A percentile compares a stretch with the other conserved stretches of the same genome.
Evolutionary conservation across 2,113 vertebrate species (phyloP).

Genomic region (Dryoscopus gambensis): DNA sequence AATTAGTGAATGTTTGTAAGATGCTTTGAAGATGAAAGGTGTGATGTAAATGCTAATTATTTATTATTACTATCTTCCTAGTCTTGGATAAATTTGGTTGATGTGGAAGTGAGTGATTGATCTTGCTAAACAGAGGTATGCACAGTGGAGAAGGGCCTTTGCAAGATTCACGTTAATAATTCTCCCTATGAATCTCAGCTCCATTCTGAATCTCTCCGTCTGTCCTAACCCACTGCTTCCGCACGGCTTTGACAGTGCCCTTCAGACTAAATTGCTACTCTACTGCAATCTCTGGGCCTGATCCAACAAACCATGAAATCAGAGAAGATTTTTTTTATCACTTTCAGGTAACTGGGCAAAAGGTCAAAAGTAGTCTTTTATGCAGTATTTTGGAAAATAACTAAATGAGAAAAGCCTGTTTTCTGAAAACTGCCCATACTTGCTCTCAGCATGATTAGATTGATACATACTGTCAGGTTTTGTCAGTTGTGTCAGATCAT

Average conservation of each 20-base stretch:
- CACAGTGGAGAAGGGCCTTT: background rate
- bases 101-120: conserved; percentile 4
- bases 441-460: conserved; percentile 7
- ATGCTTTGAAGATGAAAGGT: conserved; percentile 50
- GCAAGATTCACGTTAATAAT: background rate
- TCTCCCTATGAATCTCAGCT: background rate
- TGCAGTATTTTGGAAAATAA: conserved; percentile 5
- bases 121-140: conserved; percentile 9
- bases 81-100: background rate
- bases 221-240: background rate
- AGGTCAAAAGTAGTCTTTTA: background rate
- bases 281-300: background rate
- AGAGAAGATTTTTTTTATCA: background rate
- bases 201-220: background rate
- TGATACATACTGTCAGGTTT: conserved; percentile 46
- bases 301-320: background rate
- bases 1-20: conserved; percentile 47
- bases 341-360: background rate
- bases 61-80: conserved; percentile 52
- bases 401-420: background rate
- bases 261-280: background rate
- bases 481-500: conserved; percentile 26
- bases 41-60: conserved; percentile 56
- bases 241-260: background rate
- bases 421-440: background rate